Percentiles rank a stretch among this genome's conserved stretches.
phyloP scores from a whole-genome alignment of 2,888 invertebrate species.

The Oxycera nigricornis region DNA sequence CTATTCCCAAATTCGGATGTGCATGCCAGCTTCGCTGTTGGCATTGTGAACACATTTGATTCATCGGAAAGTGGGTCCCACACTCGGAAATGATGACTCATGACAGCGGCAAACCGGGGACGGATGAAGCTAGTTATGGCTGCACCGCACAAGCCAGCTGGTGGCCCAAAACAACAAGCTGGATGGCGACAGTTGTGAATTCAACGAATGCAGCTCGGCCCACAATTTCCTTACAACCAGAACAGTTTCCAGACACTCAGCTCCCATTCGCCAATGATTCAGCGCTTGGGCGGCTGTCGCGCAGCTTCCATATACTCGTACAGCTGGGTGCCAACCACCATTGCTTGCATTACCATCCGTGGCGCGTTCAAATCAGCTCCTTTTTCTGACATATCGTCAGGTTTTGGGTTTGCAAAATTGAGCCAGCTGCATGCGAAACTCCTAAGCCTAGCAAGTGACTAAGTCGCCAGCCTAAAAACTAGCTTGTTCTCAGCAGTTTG shows the following conservation, averaged over 20 bases:
- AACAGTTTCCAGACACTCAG: conserved; percentile 41
- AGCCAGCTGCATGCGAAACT: too few species aligned
- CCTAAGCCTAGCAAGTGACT: too few species aligned
- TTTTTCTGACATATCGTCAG: too few species aligned
- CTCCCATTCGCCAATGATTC: conserved; percentile 34
- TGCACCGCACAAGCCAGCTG: not conserved
- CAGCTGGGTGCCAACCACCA: conserved; percentile 8
- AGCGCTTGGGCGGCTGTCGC: conserved; percentile 19
- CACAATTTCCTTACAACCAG: conserved; percentile 36
- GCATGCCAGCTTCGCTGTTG: not conserved
- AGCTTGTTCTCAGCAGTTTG: not conserved
- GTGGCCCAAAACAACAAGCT: not conserved
- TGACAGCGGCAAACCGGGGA: not conserved
- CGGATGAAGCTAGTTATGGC: not conserved
- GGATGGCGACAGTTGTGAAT: conserved; percentile 23
- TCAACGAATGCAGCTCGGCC: not conserved
- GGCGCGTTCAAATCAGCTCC: too few species aligned
- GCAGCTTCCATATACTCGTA: not conserved
- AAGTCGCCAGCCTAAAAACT: too few species aligned
- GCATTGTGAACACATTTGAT: conserved; percentile 9
- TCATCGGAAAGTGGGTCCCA: not conserved
- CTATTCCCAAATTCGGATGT: not conserved
- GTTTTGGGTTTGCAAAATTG: too few species aligned
- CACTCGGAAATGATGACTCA: not conserved
- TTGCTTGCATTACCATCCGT: too few species aligned